Base-by-base conservation (phyloP, 2,113 vertebrate genomes). In the Microtus richardsoni region DNA sequence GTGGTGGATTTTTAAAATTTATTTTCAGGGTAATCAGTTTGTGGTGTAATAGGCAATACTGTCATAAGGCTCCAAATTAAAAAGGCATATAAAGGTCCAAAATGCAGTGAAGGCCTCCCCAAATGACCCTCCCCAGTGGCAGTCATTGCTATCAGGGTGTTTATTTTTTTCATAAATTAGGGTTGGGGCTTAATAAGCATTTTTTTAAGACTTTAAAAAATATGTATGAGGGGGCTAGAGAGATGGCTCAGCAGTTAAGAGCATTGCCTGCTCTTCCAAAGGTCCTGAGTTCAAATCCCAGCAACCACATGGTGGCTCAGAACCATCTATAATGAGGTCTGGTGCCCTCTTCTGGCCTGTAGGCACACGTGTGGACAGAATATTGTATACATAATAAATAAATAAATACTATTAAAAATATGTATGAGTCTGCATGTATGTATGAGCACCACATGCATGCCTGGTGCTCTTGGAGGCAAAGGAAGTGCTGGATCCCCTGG, bases 1-100 rank as follows among this genome's bases (percentile, higher is more conserved):
- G 86, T n/a, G 49, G n/a, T 62, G 77, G 54, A 33, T 52, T 86
- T 83, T n/a, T 58, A 6, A 58, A 58, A 5, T 82, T 82, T 82
- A 49, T 88, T 80, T 96, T 91, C 28, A 90, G 2, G 77, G 11
- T 88, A 66, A 44, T 71, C 88, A 74, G 89, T 12, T 64, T 80
- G 78, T 41, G 33, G 64, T 83, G 64, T 82, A 96, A 73, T 88
- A 92, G 33, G 10, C 64, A 90, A 39, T 66, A 52, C 3, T 75
- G 41, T 79, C 30, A 62, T 12, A 21, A 58, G 47, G 36, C 79
- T 94, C 10, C 47, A 91, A 94, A 75, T 54, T 80, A 74, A 60
- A 66, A 95, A 94, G 52, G 11, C n/a, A 80, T 30, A 62, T 58
- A n/a, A 70, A 94, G 6, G 36, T 77, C 44, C 7, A 68, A 71